A percentile compares a stretch with the other conserved stretches of the same genome.
These are phyloP conservation scores for Meteorus cinctellus DNA, from an alignment of 2,888 invertebrate species.

Conservation along the genomic window DNA sequence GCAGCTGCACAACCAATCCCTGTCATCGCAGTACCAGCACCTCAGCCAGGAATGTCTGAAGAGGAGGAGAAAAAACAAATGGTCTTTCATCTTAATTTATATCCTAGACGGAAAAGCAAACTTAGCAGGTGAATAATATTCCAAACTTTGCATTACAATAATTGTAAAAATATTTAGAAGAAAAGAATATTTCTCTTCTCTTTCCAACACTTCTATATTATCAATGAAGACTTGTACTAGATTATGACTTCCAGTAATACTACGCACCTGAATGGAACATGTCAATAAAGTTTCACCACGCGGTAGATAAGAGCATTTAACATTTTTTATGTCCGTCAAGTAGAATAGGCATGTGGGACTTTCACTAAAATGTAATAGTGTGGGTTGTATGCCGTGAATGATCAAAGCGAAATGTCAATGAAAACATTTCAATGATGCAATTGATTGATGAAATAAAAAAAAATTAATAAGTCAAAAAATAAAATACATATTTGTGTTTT, in stretches of 20 bases:
- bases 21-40: slow-evolving; percentile 55
- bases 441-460: slow-evolving; percentile 10
- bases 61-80: slow-evolving; percentile 76
- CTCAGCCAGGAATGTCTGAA: slow-evolving; percentile 52
- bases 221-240: slow-evolving; percentile 8
- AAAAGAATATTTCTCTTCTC: background rate
- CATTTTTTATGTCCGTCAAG: slow-evolving; percentile 14
- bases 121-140: slow-evolving; percentile 58
- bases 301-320: slow-evolving; percentile 22
- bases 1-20: slow-evolving; percentile 54
- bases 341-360: slow-evolving; percentile 33
- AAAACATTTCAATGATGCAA: slow-evolving; percentile 33
- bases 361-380: slow-evolving; percentile 41
- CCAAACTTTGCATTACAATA: background rate
- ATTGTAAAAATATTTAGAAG: background rate
- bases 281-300: slow-evolving; percentile 2
- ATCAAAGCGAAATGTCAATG: slow-evolving; percentile 44
- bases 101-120: slow-evolving; percentile 75
- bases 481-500: background rate
- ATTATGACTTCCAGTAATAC: background rate
- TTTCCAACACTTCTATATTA: background rate
- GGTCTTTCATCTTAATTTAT: slow-evolving; percentile 80
- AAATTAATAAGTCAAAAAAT: background rate
- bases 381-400: slow-evolving; percentile 17
- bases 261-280: slow-evolving; percentile 6